Evolutionary conservation across 2,888 invertebrate genomes (phyloP).

Genomic region (Pollenia labialis): DNA sequence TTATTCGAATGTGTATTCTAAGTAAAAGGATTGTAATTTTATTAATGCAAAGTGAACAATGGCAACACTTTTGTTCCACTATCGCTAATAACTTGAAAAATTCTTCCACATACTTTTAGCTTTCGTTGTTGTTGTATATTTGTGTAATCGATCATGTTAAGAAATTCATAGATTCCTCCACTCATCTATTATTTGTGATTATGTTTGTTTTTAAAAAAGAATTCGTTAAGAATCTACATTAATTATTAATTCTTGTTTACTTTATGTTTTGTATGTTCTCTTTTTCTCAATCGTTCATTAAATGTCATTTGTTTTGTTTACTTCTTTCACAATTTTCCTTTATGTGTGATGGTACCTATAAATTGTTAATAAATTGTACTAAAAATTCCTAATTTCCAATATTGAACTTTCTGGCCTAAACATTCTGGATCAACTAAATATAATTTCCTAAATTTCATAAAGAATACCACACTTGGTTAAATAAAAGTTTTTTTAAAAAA

Average conservation of each 20-base stretch:
- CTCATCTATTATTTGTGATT: slow-evolving; percentile 60
- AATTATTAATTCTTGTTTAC: slow-evolving; percentile 25
- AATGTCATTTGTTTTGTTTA: slow-evolving; percentile 19
- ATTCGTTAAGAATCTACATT: slow-evolving; percentile 32
- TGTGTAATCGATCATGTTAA: slow-evolving; percentile 61
- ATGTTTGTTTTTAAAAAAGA: slow-evolving; percentile 36
- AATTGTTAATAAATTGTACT: too few species aligned
- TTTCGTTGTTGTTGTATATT: slow-evolving; percentile 1
- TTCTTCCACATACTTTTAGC: slow-evolving; percentile 48
- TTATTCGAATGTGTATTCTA: too few species aligned
- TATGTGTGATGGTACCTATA: not conserved
- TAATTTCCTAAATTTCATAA: too few species aligned
- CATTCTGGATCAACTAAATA: too few species aligned
- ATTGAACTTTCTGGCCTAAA: too few species aligned
- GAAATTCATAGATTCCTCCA: slow-evolving; percentile 45
- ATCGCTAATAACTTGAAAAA: slow-evolving; percentile 24
- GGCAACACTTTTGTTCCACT: not conserved
- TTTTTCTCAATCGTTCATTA: not conserved
- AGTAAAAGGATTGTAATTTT: too few species aligned
- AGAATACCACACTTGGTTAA: too few species aligned
- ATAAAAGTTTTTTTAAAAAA: too few species aligned
- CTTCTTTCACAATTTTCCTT: slow-evolving; percentile 3
- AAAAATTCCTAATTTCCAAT: too few species aligned
- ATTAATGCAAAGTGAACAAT: not conserved
- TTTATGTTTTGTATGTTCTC: slow-evolving; percentile 8